Conservation (phyloP, 2,888 invertebrate genomes). For the Brachyopa scutellaris region DNA sequence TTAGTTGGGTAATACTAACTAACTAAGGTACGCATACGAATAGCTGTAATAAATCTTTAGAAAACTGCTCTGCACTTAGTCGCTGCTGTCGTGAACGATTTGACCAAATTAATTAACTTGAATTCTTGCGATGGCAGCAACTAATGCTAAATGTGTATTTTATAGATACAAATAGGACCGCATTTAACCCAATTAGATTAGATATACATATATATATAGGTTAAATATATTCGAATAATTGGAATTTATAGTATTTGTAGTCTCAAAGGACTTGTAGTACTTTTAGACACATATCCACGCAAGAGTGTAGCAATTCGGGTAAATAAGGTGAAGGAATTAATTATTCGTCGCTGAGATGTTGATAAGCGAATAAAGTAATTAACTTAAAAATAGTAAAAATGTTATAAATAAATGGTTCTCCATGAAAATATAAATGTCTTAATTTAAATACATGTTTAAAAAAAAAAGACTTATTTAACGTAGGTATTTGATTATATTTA, state of each 20-base stretch:
- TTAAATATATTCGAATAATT: constrained; percentile 26
- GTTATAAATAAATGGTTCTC: too few relatives aligned
- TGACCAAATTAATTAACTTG: constrained; percentile 4
- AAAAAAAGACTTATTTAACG: constrained; percentile 51
- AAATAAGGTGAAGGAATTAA: constrained; percentile 18
- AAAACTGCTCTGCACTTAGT: constrained; percentile 30
- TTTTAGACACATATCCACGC: not conserved
- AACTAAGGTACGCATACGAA: constrained; percentile 26
- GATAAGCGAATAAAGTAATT: not conserved
- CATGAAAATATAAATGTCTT: too few relatives aligned
- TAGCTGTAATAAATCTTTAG: constrained; percentile 40
- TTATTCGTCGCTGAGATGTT: not conserved
- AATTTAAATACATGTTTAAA: not conserved
- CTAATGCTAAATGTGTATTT: constrained; percentile 44
- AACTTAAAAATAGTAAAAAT: not conserved
- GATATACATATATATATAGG: constrained; percentile 6
- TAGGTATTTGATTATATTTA: constrained; percentile 24
- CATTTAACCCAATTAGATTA: constrained; percentile 45
- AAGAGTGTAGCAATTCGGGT: constrained; percentile 10
- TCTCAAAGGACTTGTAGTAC: constrained; percentile 2
- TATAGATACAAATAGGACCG: constrained; percentile 25
- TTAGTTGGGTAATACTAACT: constrained; percentile 31
- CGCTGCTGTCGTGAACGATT: constrained; percentile 64
- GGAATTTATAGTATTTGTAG: constrained; percentile 41
- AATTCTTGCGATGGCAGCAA: constrained; percentile 66